phyloP scores from a whole-genome alignment of 2,888 invertebrate species.

The Amphipoea lucens region DNA sequence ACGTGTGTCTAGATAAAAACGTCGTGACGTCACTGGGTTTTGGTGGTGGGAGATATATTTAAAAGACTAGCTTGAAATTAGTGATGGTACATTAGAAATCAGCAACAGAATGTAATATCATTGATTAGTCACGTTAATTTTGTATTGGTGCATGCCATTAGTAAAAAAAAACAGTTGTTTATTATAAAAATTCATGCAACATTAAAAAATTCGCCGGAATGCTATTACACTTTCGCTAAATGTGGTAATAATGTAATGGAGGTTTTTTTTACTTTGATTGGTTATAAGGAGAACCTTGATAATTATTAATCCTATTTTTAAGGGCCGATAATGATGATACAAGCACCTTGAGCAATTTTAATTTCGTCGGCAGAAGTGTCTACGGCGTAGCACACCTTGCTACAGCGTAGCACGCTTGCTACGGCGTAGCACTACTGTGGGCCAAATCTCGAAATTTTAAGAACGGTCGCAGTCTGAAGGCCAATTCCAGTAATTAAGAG shows the following conservation, averaged over 20 bases:
- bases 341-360: neutral
- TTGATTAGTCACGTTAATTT: too few relatives aligned
- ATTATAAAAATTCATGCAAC: neutral
- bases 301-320: neutral
- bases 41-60: neutral
- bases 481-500: too few relatives aligned
- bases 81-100: too few relatives aligned
- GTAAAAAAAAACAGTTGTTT: neutral
- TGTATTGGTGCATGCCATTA: neutral
- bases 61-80: neutral
- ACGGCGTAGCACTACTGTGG: neutral
- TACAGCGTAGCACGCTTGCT: neutral
- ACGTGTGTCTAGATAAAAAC: slow-evolving; percentile 3
- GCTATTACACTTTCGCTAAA: neutral
- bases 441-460: too few relatives aligned
- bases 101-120: too few relatives aligned
- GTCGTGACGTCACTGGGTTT: neutral
- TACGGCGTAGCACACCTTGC: neutral
- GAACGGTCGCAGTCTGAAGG: too few relatives aligned
- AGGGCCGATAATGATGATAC: neutral
- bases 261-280: neutral
- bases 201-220: neutral
- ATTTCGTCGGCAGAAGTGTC: neutral
- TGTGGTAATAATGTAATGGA: neutral
- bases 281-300: neutral